A percentile compares a stretch with the other conserved stretches of the same genome.
Evolutionary conservation across 2,797 vertebrate species (phyloP).

Genomic region (Erpetoichthys calabaricus): DNA sequence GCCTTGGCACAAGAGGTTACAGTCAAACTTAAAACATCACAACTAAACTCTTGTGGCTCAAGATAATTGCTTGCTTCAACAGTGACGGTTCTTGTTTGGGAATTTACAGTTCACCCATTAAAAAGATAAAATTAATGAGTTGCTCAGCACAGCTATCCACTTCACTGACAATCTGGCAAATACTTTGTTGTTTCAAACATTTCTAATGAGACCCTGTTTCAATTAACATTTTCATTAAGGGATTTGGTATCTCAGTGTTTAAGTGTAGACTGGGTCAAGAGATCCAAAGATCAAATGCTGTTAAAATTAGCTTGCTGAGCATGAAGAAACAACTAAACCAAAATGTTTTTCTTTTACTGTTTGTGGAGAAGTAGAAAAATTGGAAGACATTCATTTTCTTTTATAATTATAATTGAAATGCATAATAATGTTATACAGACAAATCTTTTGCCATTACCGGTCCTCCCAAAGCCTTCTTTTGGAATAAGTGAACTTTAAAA

Average conservation of each 20-base stretch:
- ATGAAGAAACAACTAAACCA: too few species aligned
- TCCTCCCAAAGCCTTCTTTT: too few species aligned
- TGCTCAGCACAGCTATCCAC: constrained; percentile 25
- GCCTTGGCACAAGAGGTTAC: not conserved
- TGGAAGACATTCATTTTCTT: too few species aligned
- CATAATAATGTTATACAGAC: too few species aligned
- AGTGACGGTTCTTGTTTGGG: constrained; percentile 26
- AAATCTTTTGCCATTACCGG: too few species aligned
- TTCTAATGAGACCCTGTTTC: constrained; percentile 39
- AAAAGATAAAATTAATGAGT: constrained; percentile 50
- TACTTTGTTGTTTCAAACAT: constrained; percentile 19
- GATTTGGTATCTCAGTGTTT: constrained; percentile 10
- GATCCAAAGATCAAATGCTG: not conserved
- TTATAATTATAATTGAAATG: too few species aligned
- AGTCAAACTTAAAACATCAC: constrained; percentile 1
- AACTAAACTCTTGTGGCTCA: constrained; percentile 1
- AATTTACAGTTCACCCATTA: constrained; percentile 40
- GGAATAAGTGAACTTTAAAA: too few species aligned
- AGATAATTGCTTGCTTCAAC: constrained; percentile 3
- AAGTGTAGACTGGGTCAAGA: constrained; percentile 2
- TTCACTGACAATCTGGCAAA: constrained; percentile 17
- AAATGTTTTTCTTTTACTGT: too few species aligned
- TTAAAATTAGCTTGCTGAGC: too few species aligned
- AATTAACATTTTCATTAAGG: constrained; percentile 50
- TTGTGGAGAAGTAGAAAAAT: too few species aligned